Evolutionary conservation across 1,140 invertebrate species (phyloP).

Genomic region (Drosophila auraria): DNA sequence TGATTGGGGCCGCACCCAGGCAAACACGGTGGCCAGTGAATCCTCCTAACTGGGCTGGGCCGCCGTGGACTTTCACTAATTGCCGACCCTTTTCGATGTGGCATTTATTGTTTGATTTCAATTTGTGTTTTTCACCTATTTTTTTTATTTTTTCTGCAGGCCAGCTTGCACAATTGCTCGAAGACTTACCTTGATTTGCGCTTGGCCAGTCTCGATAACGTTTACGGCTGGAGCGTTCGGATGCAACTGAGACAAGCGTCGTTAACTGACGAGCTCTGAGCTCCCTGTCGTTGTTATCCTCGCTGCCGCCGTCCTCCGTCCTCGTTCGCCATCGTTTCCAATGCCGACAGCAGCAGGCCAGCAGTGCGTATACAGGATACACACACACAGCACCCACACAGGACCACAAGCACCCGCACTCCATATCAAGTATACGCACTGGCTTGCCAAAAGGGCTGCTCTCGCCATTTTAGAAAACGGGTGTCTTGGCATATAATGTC

Average conservation of each 20-base stretch:
- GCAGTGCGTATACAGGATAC: slow-evolving; percentile 62
- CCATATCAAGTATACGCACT: slow-evolving; percentile 69
- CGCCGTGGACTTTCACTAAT: slow-evolving; percentile 44
- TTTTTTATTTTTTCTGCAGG: slow-evolving; percentile 15
- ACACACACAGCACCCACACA: slow-evolving; percentile 4
- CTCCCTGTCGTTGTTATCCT: slow-evolving; percentile 60
- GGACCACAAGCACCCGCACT: slow-evolving; percentile 36
- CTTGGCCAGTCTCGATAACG: slow-evolving; percentile 71
- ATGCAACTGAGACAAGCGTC: slow-evolving; percentile 82
- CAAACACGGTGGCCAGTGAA: not conserved
- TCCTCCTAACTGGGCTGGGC: slow-evolving; percentile 34
- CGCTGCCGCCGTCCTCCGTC: slow-evolving; percentile 38
- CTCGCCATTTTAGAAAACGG: slow-evolving; percentile 31
- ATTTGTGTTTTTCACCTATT: slow-evolving; percentile 34
- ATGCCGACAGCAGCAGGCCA: slow-evolving; percentile 40
- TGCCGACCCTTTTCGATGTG: slow-evolving; percentile 19
- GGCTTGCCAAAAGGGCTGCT: slow-evolving; percentile 50
- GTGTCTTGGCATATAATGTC: slow-evolving; percentile 29
- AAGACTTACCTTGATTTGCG: slow-evolving; percentile 63
- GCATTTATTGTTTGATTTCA: slow-evolving; percentile 42
- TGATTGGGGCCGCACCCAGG: slow-evolving; percentile 67
- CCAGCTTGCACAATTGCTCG: slow-evolving; percentile 7
- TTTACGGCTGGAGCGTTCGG: slow-evolving; percentile 80
- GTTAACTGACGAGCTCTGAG: slow-evolving; percentile 73
- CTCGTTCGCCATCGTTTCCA: slow-evolving; percentile 29